Evolutionary conservation across 2,113 vertebrate species (phyloP).

Genomic region (Corvus cornix): DNA sequence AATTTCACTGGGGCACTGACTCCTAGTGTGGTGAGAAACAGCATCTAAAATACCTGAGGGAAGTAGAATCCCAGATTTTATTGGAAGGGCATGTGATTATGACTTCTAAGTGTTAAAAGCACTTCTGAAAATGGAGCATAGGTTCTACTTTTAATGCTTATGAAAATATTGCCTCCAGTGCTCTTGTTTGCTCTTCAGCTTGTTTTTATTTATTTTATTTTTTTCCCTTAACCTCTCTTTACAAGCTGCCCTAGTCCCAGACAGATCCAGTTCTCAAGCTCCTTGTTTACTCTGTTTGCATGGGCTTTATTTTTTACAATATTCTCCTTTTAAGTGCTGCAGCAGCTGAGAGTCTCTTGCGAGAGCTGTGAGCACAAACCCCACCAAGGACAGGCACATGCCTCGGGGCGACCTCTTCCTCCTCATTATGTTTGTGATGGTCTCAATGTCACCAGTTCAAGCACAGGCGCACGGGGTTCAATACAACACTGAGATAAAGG

Average conservation of each 20-base stretch:
- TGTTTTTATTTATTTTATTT: slow-evolving; percentile 6
- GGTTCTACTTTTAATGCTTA: slow-evolving; percentile 1
- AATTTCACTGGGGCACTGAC: neutral
- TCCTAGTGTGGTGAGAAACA: neutral
- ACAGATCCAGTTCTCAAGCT: neutral
- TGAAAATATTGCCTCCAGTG: neutral
- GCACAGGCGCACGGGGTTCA: neutral
- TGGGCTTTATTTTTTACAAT: neutral
- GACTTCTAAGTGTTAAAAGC: neutral
- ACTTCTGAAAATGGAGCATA: neutral
- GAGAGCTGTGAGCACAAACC: neutral
- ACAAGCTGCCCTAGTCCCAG: neutral
- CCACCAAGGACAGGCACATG: neutral
- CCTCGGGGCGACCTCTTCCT: neutral
- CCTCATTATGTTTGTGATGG: neutral
- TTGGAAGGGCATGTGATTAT: neutral
- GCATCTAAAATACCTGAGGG: neutral
- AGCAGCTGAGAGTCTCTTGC: neutral
- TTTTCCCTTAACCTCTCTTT: neutral
- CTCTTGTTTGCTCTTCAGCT: slow-evolving; percentile 11
- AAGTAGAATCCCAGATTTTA: neutral
- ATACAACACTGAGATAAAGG: neutral
- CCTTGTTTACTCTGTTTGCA: slow-evolving; percentile 43
- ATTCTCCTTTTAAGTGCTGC: neutral
- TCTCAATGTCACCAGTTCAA: slow-evolving; percentile 40